Base-by-base conservation (phyloP, 2,888 invertebrate genomes). In the Rhamphomyia laevipes region DNA sequence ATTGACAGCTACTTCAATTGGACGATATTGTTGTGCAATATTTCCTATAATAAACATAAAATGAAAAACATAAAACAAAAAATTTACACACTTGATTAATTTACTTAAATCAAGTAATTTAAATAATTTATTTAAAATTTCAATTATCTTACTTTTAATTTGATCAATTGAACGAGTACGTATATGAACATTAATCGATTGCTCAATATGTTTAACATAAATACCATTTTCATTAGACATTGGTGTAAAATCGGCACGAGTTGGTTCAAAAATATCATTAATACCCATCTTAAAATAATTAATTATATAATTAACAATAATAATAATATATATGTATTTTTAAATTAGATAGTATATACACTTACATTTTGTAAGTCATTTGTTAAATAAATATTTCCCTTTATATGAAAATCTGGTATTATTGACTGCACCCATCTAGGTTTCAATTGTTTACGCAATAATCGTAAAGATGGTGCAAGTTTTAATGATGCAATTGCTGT, bases 131-230 rank as follows among this genome's bases (percentile, higher is more conserved):
- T 35, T 35, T n/a, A 42, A 55, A 55, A 57, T 51, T 61, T 59
- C 56, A 50, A 55, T 51, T 48, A 55, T 65, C 68, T 67, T 64
- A 70, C 70, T 65, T 60, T 66, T 70, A 38, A 71, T 56, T 53
- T 70, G 70, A 61, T 70, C 67, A 58, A 66, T 67, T 55, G 70
- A 66, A 65, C 85, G 86, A 66, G 87, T 87, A 61, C 84, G 78
- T 58, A 89, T 86, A 61, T 82, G 84, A 15, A 90, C 84, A 47
- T 86, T 86, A 53, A 90, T 84, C 16, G 84, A 82, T 69, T 89
- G 89, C 67, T 89, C 87, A 58, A 89, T 81, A 66, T 87, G 87
- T 49, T 84, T 80, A 33, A 86, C 87, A 62, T 86, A 89, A 50
- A 87, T 79, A 37, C 82, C 80, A n/a, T 76, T 70, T 61, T 86